A percentile compares a stretch with the other conserved stretches of the same genome.
phyloP scores from a whole-genome alignment of 2,888 invertebrate species.

The Melitaea athalia region DNA sequence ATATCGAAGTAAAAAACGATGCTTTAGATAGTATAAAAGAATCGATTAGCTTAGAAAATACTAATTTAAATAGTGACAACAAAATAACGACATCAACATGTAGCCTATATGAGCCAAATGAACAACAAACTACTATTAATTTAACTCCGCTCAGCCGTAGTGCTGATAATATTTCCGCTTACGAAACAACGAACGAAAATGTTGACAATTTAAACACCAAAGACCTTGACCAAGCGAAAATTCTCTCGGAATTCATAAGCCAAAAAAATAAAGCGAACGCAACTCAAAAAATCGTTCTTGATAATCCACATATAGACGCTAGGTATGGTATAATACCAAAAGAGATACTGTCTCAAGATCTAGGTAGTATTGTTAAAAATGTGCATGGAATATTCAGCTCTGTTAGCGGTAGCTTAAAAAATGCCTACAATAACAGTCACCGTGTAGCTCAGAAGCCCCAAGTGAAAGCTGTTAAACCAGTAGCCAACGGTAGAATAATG shows the following conservation, averaged over 20 bases:
- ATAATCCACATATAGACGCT: conserved; percentile 49
- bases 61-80: conserved; percentile 41
- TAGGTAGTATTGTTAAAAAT: conserved; percentile 75
- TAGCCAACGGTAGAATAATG: conserved; percentile 68
- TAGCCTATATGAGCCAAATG: conserved; percentile 57
- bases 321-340: conserved; percentile 64
- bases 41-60: conserved; percentile 24
- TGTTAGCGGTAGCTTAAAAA: conserved; percentile 73
- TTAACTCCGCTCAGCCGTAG: conserved; percentile 62
- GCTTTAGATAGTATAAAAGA: conserved; percentile 14
- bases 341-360: conserved; percentile 69
- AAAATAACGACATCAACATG: conserved; percentile 58
- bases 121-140: conserved; percentile 41
- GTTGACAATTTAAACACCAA: conserved; percentile 45
- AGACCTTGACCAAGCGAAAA: conserved; percentile 60
- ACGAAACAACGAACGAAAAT: conserved; percentile 31
- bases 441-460: conserved; percentile 56
- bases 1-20: conserved; percentile 4
- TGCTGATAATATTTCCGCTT: conserved; percentile 63
- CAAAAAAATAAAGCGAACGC: conserved; percentile 65
- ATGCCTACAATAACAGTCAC: conserved; percentile 66
- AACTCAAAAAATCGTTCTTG: conserved; percentile 60
- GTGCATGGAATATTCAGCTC: conserved; percentile 78
- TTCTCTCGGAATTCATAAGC: conserved; percentile 60
- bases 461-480: conserved; percentile 51